Percentiles rank a stretch among this genome's conserved stretches.
Evolutionary conservation across 2,888 invertebrate genomes (phyloP).

Genomic region (Spicauda simplicius): DNA sequence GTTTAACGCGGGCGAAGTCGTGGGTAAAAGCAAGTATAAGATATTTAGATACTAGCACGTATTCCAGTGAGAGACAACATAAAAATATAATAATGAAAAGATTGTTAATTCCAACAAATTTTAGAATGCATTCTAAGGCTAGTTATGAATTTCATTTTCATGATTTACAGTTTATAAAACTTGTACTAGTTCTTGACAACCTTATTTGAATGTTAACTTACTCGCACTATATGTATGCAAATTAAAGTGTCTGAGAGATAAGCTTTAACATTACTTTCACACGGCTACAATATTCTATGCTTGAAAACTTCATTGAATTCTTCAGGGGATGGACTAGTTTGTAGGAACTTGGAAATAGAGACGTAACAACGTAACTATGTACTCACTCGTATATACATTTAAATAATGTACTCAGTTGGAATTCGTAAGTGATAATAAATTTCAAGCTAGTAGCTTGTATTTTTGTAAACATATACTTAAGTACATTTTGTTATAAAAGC

Average conservation of each 20-base stretch:
- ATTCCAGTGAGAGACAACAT: too few relatives aligned
- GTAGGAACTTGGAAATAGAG: conserved; percentile 17
- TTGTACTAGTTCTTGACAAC: conserved; percentile 9
- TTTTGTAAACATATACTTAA: too few relatives aligned
- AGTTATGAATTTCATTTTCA: background rate
- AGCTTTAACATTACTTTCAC: conserved; percentile 34
- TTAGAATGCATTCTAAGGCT: background rate
- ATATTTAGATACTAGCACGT: too few relatives aligned
- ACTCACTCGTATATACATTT: background rate
- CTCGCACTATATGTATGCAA: conserved; percentile 30
- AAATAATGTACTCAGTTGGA: background rate
- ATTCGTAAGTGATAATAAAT: too few relatives aligned
- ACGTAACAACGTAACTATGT: background rate
- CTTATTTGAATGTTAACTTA: conserved; percentile 28
- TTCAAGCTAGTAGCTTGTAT: too few relatives aligned
- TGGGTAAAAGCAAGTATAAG: too few relatives aligned
- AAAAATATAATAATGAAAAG: too few relatives aligned
- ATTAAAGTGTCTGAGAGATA: conserved; percentile 30
- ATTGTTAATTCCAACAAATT: background rate
- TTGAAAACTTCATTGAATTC: conserved; percentile 35
- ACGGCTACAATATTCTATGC: conserved; percentile 31
- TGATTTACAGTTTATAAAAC: conserved; percentile 17
- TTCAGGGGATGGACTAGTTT: conserved; percentile 31
- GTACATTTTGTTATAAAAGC: too few relatives aligned
- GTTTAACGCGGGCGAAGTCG: too few relatives aligned